Evolutionary conservation across 1,140 invertebrate species (phyloP), one percentile per base, ranked within the genome.

Genomic region (Galleria mellonella): DNA sequence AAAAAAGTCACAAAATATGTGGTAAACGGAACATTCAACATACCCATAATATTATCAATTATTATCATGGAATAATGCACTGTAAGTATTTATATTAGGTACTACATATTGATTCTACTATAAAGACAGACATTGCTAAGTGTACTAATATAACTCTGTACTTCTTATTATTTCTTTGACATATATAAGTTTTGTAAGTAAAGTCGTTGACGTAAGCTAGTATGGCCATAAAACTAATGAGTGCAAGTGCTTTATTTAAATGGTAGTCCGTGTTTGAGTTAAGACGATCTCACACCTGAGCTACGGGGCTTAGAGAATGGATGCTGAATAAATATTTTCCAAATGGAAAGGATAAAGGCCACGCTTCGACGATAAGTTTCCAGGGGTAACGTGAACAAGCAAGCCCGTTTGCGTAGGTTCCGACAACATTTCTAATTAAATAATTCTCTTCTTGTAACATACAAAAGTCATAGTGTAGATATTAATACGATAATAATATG

Each of bases 261-360:
- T 68, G 67, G 60, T 63, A 47, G 50, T 57, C 48, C 56, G 51
- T 76, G 65, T 79, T 79, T 79, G 72, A 71, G 72, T 79, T 76
- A 60, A 62, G 60, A 48, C 66, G 55, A 60, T 61, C 55, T 60
- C 71, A 63, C 75, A 79, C 75, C 75, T 79, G 75, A 44, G 72
- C 61, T 53, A 62, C 39, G 58, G 56, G 58, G 72, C 75, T 76
- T 79, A 76, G 65, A 66, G 69, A 74, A 74, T 69, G 69, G 71
- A 68, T 74, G 68, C 67, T 74, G 70, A 76, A 76, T 74, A 79
- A 76, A 79, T 76, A 79, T 79, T 79, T 74, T 69, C 72, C 63
- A 61, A 74, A 76, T 67, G 66, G 60, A 71, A 76, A 47, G 71
- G 71, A 72, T 68, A 69, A 73, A 68, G 70, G 70, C 64, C 65